phyloP scores from a whole-genome alignment of 2,888 invertebrate species.

The Xestia xanthographa region DNA sequence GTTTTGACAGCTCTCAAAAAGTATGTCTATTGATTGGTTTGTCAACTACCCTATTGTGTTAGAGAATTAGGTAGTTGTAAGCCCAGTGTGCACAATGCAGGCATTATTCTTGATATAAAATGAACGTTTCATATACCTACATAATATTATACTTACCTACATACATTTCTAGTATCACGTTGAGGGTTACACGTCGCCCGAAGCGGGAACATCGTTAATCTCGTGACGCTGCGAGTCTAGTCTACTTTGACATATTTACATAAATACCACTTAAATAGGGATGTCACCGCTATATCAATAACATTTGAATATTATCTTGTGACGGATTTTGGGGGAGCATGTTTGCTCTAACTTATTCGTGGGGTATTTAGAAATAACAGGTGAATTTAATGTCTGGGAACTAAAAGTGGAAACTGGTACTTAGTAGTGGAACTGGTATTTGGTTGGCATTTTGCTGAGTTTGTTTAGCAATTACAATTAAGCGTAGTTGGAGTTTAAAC shows the following conservation, averaged over 20 bases:
- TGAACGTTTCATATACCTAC: slow-evolving; percentile 64
- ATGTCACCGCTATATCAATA: slow-evolving; percentile 66
- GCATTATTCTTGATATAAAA: slow-evolving; percentile 51
- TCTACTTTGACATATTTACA: slow-evolving; percentile 78
- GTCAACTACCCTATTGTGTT: neutral
- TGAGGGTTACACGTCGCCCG: slow-evolving; percentile 67
- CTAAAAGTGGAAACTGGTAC: slow-evolving; percentile 23
- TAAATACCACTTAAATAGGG: slow-evolving; percentile 76
- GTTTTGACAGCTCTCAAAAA: no score
- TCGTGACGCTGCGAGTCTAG: slow-evolving; percentile 73
- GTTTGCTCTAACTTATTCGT: slow-evolving; percentile 31
- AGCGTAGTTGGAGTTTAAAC: slow-evolving; percentile 51
- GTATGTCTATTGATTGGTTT: no score
- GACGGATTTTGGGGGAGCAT: slow-evolving; percentile 63
- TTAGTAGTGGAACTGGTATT: slow-evolving; percentile 30
- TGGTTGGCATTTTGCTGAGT: slow-evolving; percentile 47
- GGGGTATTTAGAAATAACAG: slow-evolving; percentile 38
- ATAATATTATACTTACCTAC: no score
- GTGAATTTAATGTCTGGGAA: slow-evolving; percentile 32
- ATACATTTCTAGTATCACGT: slow-evolving; percentile 63
- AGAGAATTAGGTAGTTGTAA: neutral
- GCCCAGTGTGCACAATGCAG: slow-evolving; percentile 33
- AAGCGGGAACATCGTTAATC: slow-evolving; percentile 77
- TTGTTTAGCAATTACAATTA: slow-evolving; percentile 60
- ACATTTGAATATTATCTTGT: slow-evolving; percentile 58